Evolutionary conservation across 2,113 vertebrate genomes (phyloP), one percentile per base, ranked within the genome.

Genomic region (Vidua chalybeata): DNA sequence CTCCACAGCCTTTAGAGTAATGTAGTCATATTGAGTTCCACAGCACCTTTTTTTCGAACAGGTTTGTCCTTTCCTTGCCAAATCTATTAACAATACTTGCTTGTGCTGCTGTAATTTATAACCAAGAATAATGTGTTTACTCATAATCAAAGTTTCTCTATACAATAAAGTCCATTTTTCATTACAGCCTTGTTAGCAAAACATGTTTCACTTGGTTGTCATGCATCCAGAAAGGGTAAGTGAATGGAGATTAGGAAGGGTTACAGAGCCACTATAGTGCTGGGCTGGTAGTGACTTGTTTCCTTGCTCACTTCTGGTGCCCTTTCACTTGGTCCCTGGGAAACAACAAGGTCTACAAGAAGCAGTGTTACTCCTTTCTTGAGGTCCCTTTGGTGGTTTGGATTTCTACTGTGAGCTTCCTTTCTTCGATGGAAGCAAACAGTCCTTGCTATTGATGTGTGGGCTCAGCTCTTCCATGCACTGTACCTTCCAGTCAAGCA

Each of bases 391-490:
- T 73, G 45, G 11, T 61, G 12, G 9, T 23, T 31, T 78, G 43
- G 28, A 43, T 73, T 73, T 84, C 31, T 84, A 58, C 41, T 81
- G 35, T 21, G 28, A 0, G 0, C 11, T 86, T 82, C 20, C 16
- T 59, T 73, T 74, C 43, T 66, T 52, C 48, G 56, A 45, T 82
- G 48, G 51, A 73, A 73, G 14, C 9, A 41, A 49, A 14, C 8
- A 85, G 12, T 46, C 33, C 59, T 51, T 77, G 39, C 26, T 73
- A 1, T 11, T 26, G 45, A 26, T 24, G 8, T 12, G 13, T 10
- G 12, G 1, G 3, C 0, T 0, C 55, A 48, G 35, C 15, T 63
- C 45, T 96, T 77, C 24, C 16, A 33, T 1, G 0, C 1, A 3
- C 48, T 54, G 19, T 23, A 11, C 41, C 16, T 58, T 37, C 19